Evolutionary conservation across 2,113 vertebrate genomes (phyloP).

Genomic region (Thunnus thynnus): DNA sequence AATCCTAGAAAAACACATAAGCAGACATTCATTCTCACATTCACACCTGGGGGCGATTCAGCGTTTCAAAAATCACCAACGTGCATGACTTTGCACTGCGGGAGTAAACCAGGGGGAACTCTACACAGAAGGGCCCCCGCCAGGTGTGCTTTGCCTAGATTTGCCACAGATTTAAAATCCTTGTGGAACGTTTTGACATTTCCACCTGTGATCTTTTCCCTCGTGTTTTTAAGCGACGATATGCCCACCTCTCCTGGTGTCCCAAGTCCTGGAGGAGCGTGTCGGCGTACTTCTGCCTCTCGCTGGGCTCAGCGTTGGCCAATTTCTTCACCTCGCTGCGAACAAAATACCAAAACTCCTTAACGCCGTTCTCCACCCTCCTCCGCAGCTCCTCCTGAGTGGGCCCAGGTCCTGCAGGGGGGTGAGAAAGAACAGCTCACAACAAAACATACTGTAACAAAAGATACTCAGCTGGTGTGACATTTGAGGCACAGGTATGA

Average conservation of each 20-base stretch:
- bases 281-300: conserved; percentile 91
- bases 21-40: conserved; percentile 1
- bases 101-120: neutral
- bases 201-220: neutral
- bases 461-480: conserved; percentile 28
- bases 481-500: conserved; percentile 28
- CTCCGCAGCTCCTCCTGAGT: conserved; percentile 94
- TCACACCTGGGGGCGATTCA: neutral
- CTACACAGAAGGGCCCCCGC: too few species aligned
- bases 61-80: neutral
- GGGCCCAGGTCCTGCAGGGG: conserved; percentile 88
- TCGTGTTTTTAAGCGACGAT: neutral
- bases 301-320: conserved; percentile 87
- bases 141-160: too few species aligned
- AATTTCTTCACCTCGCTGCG: conserved; percentile 97
- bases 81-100: neutral
- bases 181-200: neutral
- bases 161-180: neutral
- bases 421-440: conserved; percentile 10
- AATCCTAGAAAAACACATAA: neutral
- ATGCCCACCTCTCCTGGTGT: conserved; percentile 94
- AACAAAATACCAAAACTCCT: conserved; percentile 98
- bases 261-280: conserved; percentile 94
- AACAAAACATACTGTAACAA: conserved; percentile 17
- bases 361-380: conserved; percentile 95